phyloP scores from a whole-genome alignment of 2,888 invertebrate species.

The Caenorhabditis auriculariae region DNA sequence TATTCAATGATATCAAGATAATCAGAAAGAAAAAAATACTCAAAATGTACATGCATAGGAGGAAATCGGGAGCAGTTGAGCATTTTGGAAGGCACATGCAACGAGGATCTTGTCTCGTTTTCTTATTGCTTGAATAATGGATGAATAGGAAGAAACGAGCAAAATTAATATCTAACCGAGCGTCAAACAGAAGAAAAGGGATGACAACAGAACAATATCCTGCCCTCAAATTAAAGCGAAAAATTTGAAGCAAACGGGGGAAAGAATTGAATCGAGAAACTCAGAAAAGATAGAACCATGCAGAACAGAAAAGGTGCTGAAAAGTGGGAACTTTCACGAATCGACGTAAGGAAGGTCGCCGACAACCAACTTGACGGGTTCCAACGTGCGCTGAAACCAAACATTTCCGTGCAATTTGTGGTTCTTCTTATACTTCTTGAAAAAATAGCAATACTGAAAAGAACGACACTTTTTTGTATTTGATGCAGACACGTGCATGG shows the following conservation, averaged over 20 bases:
- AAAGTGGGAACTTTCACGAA: constrained; percentile 21
- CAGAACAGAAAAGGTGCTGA: not conserved
- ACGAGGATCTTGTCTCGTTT: no score
- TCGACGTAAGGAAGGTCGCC: constrained; percentile 60
- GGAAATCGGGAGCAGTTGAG: no score
- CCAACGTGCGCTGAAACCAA: constrained; percentile 47
- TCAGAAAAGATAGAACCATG: not conserved
- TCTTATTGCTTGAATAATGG: no score
- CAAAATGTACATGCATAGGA: no score
- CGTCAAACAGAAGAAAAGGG: no score
- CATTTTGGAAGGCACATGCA: no score
- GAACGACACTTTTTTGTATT: constrained; percentile 5
- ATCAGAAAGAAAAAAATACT: no score
- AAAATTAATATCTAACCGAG: no score
- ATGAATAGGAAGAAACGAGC: no score
- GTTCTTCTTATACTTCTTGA: constrained; percentile 3
- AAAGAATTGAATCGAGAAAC: constrained; percentile 8
- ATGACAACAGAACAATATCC: no score
- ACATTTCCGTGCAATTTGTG: not conserved
- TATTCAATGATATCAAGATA: no score
- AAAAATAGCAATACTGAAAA: not conserved
- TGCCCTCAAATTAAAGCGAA: no score
- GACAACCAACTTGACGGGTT: constrained; percentile 56
- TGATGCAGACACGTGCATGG: constrained; percentile 8
- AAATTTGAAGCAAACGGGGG: not conserved